Evolutionary conservation across 2,113 vertebrate species (phyloP).

Genomic region (Nibea coibor): DNA sequence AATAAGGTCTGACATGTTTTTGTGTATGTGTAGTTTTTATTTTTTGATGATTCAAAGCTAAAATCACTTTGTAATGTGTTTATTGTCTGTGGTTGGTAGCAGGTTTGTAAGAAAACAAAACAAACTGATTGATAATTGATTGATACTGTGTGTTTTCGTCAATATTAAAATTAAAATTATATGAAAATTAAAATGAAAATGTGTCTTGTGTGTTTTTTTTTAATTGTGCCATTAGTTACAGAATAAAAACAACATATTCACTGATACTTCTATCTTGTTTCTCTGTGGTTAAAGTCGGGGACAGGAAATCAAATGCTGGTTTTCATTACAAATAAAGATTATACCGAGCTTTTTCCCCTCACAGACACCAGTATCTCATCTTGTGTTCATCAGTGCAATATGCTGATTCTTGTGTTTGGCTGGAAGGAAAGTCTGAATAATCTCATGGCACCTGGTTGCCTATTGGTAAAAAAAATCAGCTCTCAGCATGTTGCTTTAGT

Average conservation of each 20-base stretch:
- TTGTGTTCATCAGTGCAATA: conserved; percentile 1
- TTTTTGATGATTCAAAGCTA: too few species aligned
- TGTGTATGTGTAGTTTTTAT: background rate
- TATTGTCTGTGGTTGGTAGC: background rate
- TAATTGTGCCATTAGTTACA: background rate
- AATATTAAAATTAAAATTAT: background rate
- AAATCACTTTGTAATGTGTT: background rate
- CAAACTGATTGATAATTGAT: background rate
- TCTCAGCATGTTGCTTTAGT: background rate
- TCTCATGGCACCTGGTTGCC: background rate
- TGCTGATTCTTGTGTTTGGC: background rate
- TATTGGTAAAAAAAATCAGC: background rate
- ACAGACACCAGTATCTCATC: too few species aligned
- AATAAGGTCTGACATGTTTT: background rate
- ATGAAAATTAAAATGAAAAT: background rate
- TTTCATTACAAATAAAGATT: too few species aligned
- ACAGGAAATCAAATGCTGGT: conserved; percentile 16
- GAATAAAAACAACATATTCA: background rate
- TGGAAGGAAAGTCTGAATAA: background rate
- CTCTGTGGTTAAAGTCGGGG: background rate
- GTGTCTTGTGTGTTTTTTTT: conserved; percentile 20
- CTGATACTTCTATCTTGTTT: background rate
- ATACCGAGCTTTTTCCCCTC: too few species aligned
- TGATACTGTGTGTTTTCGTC: background rate
- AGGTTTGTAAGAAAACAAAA: background rate